Evolutionary conservation across 2,797 vertebrate genomes (phyloP).

Genomic region (Naso thynnoides): DNA sequence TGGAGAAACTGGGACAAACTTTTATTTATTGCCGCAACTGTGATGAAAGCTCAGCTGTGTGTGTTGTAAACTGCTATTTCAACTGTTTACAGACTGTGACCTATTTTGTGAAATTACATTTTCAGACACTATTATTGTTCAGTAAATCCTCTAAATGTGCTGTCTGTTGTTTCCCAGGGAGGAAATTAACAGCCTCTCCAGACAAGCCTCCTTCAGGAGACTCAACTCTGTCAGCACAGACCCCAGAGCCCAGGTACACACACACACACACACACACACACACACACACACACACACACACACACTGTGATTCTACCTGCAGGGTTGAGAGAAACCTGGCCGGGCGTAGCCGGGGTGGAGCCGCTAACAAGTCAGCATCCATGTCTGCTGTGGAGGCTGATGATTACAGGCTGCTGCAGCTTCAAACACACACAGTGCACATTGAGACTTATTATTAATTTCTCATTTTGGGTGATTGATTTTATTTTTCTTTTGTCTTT

Average conservation of each 20-base stretch:
- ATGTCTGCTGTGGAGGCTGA: slow-evolving; percentile 27
- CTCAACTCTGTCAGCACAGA: slow-evolving; percentile 85
- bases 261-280: slow-evolving; percentile 30
- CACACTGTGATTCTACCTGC: slow-evolving; percentile 5
- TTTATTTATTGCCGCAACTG: neutral
- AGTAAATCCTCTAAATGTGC: slow-evolving; percentile 26
- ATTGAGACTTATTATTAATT: slow-evolving; percentile 6
- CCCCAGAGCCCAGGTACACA: slow-evolving; percentile 78
- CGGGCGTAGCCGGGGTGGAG: slow-evolving; percentile 35
- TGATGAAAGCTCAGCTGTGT: neutral
- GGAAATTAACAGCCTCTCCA: slow-evolving; percentile 83
- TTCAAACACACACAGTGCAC: slow-evolving; percentile 30
- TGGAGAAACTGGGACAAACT: neutral
- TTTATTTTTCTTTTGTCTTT: slow-evolving; percentile 8
- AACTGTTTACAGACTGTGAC: slow-evolving; percentile 5
- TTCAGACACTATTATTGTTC: slow-evolving; percentile 1
- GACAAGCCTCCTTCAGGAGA: slow-evolving; percentile 84
- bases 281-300: slow-evolving; percentile 27
- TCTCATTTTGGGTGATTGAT: neutral
- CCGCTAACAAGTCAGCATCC: slow-evolving; percentile 7
- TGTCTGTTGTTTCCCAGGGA: slow-evolving; percentile 68
- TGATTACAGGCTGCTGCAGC: slow-evolving; percentile 62
- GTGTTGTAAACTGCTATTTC: slow-evolving; percentile 14
- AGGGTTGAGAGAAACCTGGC: slow-evolving; percentile 20
- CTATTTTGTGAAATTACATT: slow-evolving; percentile 19